Base-by-base conservation (phyloP, 2,888 invertebrate genomes). In the Aelia acuminata region DNA sequence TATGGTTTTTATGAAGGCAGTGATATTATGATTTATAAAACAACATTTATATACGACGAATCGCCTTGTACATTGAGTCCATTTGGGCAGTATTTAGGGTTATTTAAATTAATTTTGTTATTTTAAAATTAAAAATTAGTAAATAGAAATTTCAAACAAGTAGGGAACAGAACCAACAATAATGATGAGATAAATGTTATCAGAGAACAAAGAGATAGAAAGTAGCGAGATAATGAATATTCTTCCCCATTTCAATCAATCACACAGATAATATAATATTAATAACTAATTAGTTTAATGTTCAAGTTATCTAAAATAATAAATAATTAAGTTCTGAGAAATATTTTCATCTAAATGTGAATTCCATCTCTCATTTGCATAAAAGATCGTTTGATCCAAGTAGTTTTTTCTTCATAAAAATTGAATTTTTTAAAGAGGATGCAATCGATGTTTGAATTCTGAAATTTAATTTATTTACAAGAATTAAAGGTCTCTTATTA, bases 171-270 rank as follows among this genome's bases (percentile, higher is more conserved):
- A 26, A 43, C 8, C 20, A 22, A 84, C 47, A 35, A 84, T 39
- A 48, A 84, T 47, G 84, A 39, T 0, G 47, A 43, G 49, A 48
- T 84, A 43, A 84, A 85, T 85, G 26, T 85, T 48, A 49, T 85
- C 85, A 85, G n/a, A 26, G 31, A 85, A 85, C 39, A 50, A 35
- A 50, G 31, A 50, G 49, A 85, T 49, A 50, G 49, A 85, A 85
- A 53, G 31, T 50, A 50, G 5, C 0, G 31, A 50, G 49, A 49
- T 47, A 47, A 43, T 15, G 15, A 84, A 43, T 47, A 84, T 49
- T 84, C 39, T 80, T 11, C 15, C 18, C 18, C 18, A 8, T 35
- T 15, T 18, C 63, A 7, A 35, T 70, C 63, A 70, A 70, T 70
- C 63, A 70, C 35, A 3, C 0, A 70, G 63, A 70, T 70, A 70